phyloP scores from a whole-genome alignment of 35 echinoderm and acorn worm genomes.

The Patiria miniata region DNA sequence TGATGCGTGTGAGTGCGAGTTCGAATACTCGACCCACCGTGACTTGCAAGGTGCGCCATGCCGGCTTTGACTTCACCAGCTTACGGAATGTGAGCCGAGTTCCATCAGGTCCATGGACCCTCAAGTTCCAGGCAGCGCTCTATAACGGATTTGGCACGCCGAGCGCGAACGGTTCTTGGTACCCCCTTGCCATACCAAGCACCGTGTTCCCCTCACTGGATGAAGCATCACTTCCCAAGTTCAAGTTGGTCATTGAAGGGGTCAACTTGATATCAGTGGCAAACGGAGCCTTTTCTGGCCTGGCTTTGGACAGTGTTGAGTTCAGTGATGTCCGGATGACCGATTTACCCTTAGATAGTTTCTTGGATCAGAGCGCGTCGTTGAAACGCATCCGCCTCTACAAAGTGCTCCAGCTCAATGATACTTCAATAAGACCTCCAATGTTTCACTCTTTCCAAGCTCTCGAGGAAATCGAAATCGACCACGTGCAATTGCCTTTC shows the following conservation, averaged over 20 bases:
- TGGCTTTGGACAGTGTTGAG: background rate
- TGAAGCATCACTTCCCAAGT: background rate
- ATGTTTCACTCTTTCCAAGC: background rate
- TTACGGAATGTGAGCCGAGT: background rate
- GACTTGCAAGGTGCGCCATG: background rate
- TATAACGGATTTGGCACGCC: background rate
- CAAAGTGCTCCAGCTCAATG: background rate
- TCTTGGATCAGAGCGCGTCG: background rate
- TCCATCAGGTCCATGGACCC: background rate
- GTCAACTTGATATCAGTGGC: background rate
- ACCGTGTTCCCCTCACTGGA: background rate
- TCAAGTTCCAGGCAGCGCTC: background rate
- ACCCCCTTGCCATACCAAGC: background rate
- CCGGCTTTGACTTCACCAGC: background rate
- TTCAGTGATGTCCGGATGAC: background rate
- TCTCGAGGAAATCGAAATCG: background rate
- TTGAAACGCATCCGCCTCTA: background rate
- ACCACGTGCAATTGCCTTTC: background rate
- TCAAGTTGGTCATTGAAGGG: background rate
- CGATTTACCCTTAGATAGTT: background rate
- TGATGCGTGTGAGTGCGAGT: too few species aligned
- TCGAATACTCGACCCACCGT: too few species aligned
- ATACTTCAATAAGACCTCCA: background rate
- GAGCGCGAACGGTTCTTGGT: background rate
- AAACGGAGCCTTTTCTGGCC: background rate